A percentile compares a stretch with the other conserved stretches of the same genome.
Conservation (phyloP, 2,888 invertebrate genomes). For the Taphrorychus bicolor region DNA sequence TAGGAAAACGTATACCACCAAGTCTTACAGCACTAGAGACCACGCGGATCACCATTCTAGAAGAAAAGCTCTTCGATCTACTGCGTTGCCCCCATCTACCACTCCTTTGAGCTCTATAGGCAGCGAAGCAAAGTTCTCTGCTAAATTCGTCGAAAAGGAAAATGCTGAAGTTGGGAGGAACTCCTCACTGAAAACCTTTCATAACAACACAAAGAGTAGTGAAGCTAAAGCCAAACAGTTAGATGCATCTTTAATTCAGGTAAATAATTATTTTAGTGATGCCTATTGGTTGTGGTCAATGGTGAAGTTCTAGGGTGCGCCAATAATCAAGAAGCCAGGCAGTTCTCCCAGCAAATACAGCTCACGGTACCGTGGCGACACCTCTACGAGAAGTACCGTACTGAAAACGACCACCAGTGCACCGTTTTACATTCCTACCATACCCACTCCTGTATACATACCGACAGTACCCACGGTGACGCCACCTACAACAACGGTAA, state of each 20-base stretch:
- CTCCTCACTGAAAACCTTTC: too few species aligned
- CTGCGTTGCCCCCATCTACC: slow-evolving; percentile 36
- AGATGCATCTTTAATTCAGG: background rate
- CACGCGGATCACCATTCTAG: slow-evolving; percentile 29
- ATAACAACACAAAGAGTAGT: too few species aligned
- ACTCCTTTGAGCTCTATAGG: slow-evolving; percentile 35
- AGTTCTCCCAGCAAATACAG: slow-evolving; percentile 63
- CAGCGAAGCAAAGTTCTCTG: slow-evolving; percentile 31
- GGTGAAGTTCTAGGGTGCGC: slow-evolving; percentile 46
- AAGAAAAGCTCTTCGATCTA: slow-evolving; percentile 36
- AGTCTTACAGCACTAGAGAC: slow-evolving; percentile 21
- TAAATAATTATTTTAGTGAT: too few species aligned
- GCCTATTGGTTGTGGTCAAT: background rate
- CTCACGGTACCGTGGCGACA: slow-evolving; percentile 64
- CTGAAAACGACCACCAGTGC: slow-evolving; percentile 61
- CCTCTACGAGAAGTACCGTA: slow-evolving; percentile 56
- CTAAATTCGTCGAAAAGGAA: slow-evolving; percentile 41
- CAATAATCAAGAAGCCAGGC: slow-evolving; percentile 58
- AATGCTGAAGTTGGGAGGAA: too few species aligned
- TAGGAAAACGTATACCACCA: slow-evolving; percentile 25
- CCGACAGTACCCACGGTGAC: slow-evolving; percentile 65
- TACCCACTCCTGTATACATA: slow-evolving; percentile 67
- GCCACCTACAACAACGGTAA: slow-evolving; percentile 48
- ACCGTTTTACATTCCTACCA: slow-evolving; percentile 69
- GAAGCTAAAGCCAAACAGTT: background rate